Percentiles rank a stretch among this genome's conserved stretches.
phyloP scores from a whole-genome alignment of 2,797 vertebrate species.

The Onychomys arenicola region DNA sequence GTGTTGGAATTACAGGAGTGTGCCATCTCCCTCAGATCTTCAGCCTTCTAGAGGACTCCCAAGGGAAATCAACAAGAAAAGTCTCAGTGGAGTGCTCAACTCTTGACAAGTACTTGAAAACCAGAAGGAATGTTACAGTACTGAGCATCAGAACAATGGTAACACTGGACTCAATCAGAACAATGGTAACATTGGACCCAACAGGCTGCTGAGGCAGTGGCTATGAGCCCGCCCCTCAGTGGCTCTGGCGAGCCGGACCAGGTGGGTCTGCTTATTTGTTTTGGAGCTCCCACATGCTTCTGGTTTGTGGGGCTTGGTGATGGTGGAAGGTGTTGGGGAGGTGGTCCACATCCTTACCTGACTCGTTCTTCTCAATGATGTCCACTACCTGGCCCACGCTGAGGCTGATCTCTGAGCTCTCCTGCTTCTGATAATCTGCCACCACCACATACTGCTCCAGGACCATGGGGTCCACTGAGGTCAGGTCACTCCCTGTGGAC shows the following conservation, averaged over 20 bases:
- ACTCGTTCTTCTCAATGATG: conserved; percentile 99
- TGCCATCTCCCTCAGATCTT: neutral
- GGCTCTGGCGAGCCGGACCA: neutral
- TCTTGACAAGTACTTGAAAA: neutral
- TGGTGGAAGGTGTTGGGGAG: accelerated
- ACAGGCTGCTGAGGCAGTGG: neutral
- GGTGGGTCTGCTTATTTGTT: accelerated
- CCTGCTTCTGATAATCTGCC: conserved; percentile 98
- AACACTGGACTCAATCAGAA: neutral
- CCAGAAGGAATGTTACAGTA: neutral
- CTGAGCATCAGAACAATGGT: neutral
- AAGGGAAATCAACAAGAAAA: neutral
- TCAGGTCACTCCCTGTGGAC: conserved; percentile 90
- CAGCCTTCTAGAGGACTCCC: neutral
- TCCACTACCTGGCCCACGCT: conserved; percentile 97
- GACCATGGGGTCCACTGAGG: conserved; percentile 93
- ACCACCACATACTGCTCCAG: conserved; percentile 98
- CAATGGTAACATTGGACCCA: neutral
- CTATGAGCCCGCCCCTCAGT: neutral
- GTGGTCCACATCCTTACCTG: conserved; percentile 88
- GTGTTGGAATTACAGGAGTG: neutral
- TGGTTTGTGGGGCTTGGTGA: neutral
- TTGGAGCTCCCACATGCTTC: neutral
- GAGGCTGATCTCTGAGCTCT: conserved; percentile 98
- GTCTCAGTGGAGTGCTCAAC: neutral